Base-by-base conservation (phyloP, 2,888 invertebrate genomes). In the Schizaphis graminum region DNA sequence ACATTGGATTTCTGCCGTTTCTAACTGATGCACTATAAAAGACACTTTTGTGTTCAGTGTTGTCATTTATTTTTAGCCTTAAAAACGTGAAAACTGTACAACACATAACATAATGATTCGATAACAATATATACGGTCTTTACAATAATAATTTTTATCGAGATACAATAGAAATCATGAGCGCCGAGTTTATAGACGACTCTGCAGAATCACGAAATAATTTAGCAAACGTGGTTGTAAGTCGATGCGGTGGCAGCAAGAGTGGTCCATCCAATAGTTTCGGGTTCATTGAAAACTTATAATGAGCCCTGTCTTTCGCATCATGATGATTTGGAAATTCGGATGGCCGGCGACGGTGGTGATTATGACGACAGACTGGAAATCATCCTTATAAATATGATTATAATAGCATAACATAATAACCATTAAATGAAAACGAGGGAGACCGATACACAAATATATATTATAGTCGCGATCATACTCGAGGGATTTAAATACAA, bases 231-330 rank as follows among this genome's bases (percentile, higher is more conserved):
- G 8, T n/a, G 41, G n/a, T 28, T 16, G 84, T 41, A 41, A 91
- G 47, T 44, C n/a, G 44, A 77, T 77, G 28, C 16, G 16, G 28
- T 28, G 47, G 47, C 47, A 11, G 26, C 1, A 57, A 89, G 24
- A 11, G 86, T 4, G 49, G 86, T n/a, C 47, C 57, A 56, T 35
- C n/a, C 44, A 87, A 87, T 87, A 49, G 56, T 91, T 56, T 91
- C 41, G 89, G 56, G 16, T 57, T 57, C 28, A 56, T 56, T 88
- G 88, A 88, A 89, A 89, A 89, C 57, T 90, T 90, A 90, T 90
- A 90, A 90, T 61, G 90, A 90, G 28, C 47, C n/a, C n/a, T 24
- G 77, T 41, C 35, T 21, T 35, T 77, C 21, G 53, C 16, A 77
- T 77, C 35, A 77, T 35, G 67, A 7, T 24, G 57, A 57, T 26